Base-by-base conservation (phyloP, 2,113 vertebrate genomes). In the Cyprinodon variegatus region DNA sequence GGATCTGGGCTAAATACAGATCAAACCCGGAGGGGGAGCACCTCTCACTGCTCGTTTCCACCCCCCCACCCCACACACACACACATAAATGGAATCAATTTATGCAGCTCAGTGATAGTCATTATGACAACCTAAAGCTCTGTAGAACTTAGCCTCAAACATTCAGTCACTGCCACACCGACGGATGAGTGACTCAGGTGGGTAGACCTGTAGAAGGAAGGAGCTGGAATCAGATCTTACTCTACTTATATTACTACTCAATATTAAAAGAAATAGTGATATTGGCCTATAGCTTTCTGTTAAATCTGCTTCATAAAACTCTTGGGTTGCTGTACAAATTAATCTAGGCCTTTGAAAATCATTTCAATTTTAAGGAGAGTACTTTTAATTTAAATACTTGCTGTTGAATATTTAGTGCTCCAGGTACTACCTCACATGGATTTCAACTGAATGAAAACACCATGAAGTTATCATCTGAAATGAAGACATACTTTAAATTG, bases 1-100 rank as follows among this genome's bases (percentile, higher is more conserved):
- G 64, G 82, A 88, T 88, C 59, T 83, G 74, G 88, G 90, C 86
- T 89, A 91, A 88, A 88, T 71, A 89, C 82, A 85, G 86, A 86
- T 90, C 69, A 86, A 70, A 13, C 36, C 40, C 39, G 68, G 61
- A 62, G 57, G 14, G 41, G 46, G 4, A 63, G 76, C 70, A 61
- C 14, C 12, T 53, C 3, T 61, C 40, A 77, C 63, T 64, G 69
- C 29, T 43, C 15, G 68, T 4, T 46, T 39, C 62, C 20, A 60
- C 39, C 29, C 29, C 29, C 29, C 39, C 29, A 29, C 29, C 29
- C 29, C 29, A 29, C 29, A 36, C 20, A 70, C 50, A 50, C 17
- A 69, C 59, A 69, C 29, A 9, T 41, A 6, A 6, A 3, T 9
- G 9, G 41, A 41, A 4, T 41, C 5, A 41, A 41, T 41, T 41